Percentiles rank a stretch among this genome's conserved stretches.
Evolutionary conservation across 2,797 vertebrate species (phyloP).

Genomic region (Hephaestus fuliginosus): DNA sequence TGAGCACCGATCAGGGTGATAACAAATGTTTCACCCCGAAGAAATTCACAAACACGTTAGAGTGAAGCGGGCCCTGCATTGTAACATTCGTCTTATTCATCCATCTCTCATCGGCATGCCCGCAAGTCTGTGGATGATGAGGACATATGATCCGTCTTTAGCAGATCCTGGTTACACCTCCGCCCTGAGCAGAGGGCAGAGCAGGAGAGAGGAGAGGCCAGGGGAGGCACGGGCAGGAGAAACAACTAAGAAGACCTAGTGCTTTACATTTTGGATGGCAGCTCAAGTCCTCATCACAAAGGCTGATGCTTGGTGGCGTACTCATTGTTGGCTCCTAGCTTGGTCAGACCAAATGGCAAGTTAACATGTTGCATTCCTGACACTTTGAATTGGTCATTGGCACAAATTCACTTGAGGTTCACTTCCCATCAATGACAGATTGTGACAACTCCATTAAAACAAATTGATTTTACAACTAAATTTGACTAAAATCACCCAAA

Average conservation of each 20-base stretch:
- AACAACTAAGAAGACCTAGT: background rate
- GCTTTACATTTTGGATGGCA: background rate
- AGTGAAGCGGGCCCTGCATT: slow-evolving; percentile 54
- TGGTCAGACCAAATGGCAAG: background rate
- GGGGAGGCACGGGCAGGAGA: background rate
- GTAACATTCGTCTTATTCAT: slow-evolving; percentile 8
- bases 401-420: too few species aligned
- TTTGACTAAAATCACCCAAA: background rate
- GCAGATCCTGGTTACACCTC: slow-evolving; percentile 1
- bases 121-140: background rate
- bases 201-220: background rate
- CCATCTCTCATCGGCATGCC: slow-evolving; percentile 47
- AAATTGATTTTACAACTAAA: too few species aligned
- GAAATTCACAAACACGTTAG: slow-evolving; percentile 21
- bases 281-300: background rate
- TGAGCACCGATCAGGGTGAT: background rate
- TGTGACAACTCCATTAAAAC: too few species aligned
- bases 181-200: slow-evolving; percentile 27
- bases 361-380: background rate
- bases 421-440: too few species aligned
- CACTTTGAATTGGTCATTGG: too few species aligned
- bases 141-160: slow-evolving; percentile 29
- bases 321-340: background rate
- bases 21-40: background rate
- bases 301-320: too few species aligned